Percentiles rank a stretch among this genome's conserved stretches.
Evolutionary conservation across 2,113 vertebrate genomes (phyloP).

Genomic region (Axis porcinus): DNA sequence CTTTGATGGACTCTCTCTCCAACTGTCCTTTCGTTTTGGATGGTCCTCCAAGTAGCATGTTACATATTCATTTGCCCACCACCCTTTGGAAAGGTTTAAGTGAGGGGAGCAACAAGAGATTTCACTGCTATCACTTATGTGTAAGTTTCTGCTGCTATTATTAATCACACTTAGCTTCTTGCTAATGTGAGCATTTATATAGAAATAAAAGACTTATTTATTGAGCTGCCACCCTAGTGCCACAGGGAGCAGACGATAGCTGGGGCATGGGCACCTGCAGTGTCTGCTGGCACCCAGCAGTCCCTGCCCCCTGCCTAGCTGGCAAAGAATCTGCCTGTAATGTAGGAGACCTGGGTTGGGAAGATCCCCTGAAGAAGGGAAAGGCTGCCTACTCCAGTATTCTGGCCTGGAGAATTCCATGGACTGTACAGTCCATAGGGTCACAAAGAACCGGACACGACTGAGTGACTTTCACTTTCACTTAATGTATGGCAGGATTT

Average conservation of each 20-base stretch:
- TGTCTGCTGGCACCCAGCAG: not conserved
- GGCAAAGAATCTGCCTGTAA: not conserved
- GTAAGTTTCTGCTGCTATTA: not conserved
- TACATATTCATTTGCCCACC: not conserved
- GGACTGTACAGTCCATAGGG: not conserved
- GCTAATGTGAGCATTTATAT: not conserved
- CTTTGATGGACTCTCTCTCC: not conserved
- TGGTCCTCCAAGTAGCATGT: not conserved
- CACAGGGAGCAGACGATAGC: not conserved
- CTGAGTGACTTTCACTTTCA: not conserved
- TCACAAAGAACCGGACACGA: not conserved
- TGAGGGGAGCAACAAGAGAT: not conserved
- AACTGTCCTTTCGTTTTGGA: not conserved
- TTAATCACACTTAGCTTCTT: not conserved
- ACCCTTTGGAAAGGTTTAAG: not conserved
- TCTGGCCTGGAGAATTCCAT: not conserved
- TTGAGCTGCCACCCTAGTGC: not conserved
- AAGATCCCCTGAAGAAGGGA: not conserved
- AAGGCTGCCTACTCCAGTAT: not conserved
- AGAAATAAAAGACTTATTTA: not conserved
- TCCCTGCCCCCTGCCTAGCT: not conserved
- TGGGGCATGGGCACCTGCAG: not conserved
- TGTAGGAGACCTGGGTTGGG: not conserved
- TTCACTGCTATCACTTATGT: not conserved
- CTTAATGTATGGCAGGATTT: not conserved